These are phyloP conservation scores for Etheostoma nigrum DNA, from an alignment of 2,797 vertebrate genomes.

Conservation along the genomic window DNA sequence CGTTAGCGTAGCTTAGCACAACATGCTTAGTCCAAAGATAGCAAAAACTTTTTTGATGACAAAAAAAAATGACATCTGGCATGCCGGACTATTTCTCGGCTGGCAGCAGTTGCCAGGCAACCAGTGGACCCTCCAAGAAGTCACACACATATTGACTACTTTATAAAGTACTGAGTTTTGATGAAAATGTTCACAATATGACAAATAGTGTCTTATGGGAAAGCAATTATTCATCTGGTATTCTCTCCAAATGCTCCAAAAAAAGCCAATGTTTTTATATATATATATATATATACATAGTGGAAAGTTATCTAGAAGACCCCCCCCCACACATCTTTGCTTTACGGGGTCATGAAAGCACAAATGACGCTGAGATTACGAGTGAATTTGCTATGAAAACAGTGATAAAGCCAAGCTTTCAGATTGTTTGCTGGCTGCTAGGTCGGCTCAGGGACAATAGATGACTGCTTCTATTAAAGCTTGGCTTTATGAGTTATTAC, in stretches of 20 bases:
- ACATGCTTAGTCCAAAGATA: no score
- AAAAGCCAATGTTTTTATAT: no score
- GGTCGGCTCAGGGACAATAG: conserved; percentile 45
- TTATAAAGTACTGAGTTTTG: neutral
- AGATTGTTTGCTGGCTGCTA: conserved; percentile 46
- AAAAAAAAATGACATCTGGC: neutral
- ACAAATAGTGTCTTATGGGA: neutral
- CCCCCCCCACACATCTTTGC: neutral
- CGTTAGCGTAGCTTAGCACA: no score
- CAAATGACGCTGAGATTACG: conserved; percentile 60
- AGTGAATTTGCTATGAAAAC: conserved; percentile 69
- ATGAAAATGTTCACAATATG: neutral
- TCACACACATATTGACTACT: neutral
- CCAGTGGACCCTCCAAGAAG: neutral
- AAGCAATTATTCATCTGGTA: neutral
- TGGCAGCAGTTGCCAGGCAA: neutral
- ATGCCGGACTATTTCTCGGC: neutral
- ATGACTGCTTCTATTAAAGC: conserved; percentile 70
- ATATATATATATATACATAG: no score
- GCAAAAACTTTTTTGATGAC: no score
- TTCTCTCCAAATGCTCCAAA: conserved; percentile 4
- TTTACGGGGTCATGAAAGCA: conserved; percentile 20
- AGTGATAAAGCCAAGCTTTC: conserved; percentile 64
- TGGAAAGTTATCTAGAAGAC: conserved; percentile 23
- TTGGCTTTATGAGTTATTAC: conserved; percentile 66